Evolutionary conservation across 2,888 invertebrate species (phyloP).

Genomic region (Cephonodes hylas): DNA sequence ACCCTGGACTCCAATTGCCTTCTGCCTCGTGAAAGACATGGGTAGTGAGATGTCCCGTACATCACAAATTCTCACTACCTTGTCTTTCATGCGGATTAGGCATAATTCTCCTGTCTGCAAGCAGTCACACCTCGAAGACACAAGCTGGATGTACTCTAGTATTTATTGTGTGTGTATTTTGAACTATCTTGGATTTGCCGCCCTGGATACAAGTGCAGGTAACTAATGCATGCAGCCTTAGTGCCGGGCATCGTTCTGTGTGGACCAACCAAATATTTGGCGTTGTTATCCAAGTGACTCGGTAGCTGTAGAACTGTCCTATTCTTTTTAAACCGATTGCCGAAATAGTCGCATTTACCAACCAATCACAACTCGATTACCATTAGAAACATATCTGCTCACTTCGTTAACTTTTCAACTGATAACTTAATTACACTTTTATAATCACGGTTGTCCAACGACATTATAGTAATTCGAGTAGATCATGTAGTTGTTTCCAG

Average conservation of each 20-base stretch:
- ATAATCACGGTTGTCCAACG: background rate
- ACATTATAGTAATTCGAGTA: background rate
- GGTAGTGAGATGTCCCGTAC: constrained; percentile 96
- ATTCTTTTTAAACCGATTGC: background rate
- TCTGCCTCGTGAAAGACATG: constrained; percentile 95
- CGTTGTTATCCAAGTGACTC: background rate
- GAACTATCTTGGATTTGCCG: background rate
- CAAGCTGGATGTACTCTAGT: background rate
- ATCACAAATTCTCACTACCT: constrained; percentile 92
- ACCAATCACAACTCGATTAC: background rate
- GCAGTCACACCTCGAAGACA: background rate
- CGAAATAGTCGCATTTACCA: background rate
- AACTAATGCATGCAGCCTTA: background rate
- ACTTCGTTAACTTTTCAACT: background rate
- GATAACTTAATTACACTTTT: background rate
- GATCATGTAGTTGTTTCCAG: background rate
- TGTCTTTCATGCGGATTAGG: constrained; percentile 96
- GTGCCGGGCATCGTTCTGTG: background rate
- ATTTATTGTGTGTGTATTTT: background rate
- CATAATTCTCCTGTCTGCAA: constrained; percentile 35
- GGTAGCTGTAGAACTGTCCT: background rate
- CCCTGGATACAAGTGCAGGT: background rate
- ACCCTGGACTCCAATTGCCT: constrained; percentile 43
- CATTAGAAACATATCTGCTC: background rate
- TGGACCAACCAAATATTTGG: background rate